Evolutionary conservation across 2,797 vertebrate genomes (phyloP), one percentile per base, ranked within the genome.

Genomic region (Merluccius polli): DNA sequence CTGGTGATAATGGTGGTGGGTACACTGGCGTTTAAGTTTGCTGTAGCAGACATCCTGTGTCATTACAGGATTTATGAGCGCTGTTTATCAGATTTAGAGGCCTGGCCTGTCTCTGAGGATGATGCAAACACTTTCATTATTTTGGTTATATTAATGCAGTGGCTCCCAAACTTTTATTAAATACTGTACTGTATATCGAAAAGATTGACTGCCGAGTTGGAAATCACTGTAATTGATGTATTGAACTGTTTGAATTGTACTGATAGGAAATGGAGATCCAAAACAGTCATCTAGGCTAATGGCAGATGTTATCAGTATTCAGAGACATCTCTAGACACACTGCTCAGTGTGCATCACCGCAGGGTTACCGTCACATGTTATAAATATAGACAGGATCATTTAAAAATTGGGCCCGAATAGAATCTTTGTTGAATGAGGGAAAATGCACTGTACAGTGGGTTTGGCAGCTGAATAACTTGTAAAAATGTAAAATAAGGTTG

Each of bases 21-120:
- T 76, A 41, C 59, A 1, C 65, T 80, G 33, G 36, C 73, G 38
- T 15, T 52, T 2, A 12, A 15, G 32, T 75, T 74, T 73, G 24
- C 44, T 16, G 32, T 33, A 68, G 38, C 75, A 68, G 79, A 67
- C 27, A 30, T 48, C 38, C 63, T 52, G 77, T 38, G 77, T 80
- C 4, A 74, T 74, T 74, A 65, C 10, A 24, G 52, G 32, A 32
- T 69, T 31, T 21, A 69, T 31, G 59, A 65, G 59, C 10, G 2
- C 24, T 27, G 59, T 27, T 65, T 65, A 65, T 65, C 59, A 65
- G 59, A 65, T 65, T 65, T 10, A 65, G 59, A 65, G 59, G 52
- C 24, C 52, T 59, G 52, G 59, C 59, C 59, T 27, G n/a, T 65
- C 59, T 65, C 59, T 1, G 59, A 65, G 2, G 59, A 27, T 65